A percentile compares a stretch with the other conserved stretches of the same genome.
Evolutionary conservation across 1,140 invertebrate genomes (phyloP).

Genomic region (Ips typographus): DNA sequence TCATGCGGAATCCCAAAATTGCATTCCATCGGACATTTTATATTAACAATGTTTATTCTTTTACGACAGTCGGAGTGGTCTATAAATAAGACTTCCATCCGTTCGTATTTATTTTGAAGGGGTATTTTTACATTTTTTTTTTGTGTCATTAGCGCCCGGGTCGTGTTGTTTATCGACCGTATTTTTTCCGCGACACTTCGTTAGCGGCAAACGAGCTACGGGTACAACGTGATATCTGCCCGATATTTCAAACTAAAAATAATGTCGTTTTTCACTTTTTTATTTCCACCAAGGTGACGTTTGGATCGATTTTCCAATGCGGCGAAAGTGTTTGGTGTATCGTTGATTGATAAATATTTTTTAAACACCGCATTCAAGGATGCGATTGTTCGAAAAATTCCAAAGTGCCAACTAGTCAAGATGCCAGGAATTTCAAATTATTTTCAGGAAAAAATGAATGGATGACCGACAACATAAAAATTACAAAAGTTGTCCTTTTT

Average conservation of each 20-base stretch:
- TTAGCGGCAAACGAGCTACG: constrained; percentile 14
- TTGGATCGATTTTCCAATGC: too few species aligned
- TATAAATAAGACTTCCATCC: constrained; percentile 13
- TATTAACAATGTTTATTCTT: constrained; percentile 21
- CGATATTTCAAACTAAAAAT: constrained; percentile 18
- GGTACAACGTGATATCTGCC: constrained; percentile 10
- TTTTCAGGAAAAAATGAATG: too few species aligned
- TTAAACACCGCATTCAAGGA: too few species aligned
- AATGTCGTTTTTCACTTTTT: constrained; percentile 1
- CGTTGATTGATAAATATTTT: too few species aligned
- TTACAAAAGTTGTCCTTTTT: too few species aligned
- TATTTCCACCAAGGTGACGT: constrained; percentile 12
- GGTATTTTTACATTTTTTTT: constrained; percentile 9
- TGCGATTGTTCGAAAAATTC: too few species aligned
- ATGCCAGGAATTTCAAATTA: too few species aligned
- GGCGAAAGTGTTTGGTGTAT: too few species aligned
- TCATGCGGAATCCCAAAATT: constrained; percentile 14
- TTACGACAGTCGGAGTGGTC: constrained; percentile 10
- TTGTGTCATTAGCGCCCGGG: constrained; percentile 15
- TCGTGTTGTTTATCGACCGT: constrained; percentile 16
- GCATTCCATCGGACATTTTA: constrained; percentile 3
- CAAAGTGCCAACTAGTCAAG: too few species aligned
- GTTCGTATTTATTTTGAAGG: constrained; percentile 13
- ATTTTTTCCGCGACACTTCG: constrained; percentile 17
- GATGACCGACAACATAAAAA: too few species aligned